These are phyloP conservation scores for Pygoscelis antarcticus DNA, from an alignment of 2,113 vertebrate species.

Conservation along the genomic window DNA sequence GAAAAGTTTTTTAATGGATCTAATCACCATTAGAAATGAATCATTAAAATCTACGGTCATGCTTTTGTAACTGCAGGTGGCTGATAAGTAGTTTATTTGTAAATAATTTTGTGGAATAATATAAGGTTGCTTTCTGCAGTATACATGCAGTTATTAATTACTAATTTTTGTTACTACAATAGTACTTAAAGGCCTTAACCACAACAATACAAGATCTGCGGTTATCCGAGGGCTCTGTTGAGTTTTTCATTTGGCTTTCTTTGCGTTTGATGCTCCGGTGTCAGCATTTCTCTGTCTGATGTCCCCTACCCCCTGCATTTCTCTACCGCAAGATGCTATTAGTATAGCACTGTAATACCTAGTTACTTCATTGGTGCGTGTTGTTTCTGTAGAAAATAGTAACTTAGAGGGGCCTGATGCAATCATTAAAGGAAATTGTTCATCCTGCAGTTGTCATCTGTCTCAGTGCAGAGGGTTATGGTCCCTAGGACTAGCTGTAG, in stretches of 20 bases:
- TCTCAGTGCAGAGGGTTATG: background rate
- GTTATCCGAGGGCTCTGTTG: background rate
- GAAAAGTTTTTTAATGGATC: background rate
- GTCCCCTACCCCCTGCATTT: background rate
- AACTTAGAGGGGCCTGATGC: background rate
- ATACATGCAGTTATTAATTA: background rate
- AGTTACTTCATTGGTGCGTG: background rate
- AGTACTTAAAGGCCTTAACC: background rate
- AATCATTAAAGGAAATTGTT: background rate
- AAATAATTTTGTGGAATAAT: background rate
- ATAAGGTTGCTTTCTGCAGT: background rate
- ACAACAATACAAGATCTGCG: background rate
- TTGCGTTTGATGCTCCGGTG: background rate
- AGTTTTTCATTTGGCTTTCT: background rate
- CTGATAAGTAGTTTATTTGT: background rate
- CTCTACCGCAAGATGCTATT: background rate
- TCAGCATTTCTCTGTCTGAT: background rate
- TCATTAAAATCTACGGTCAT: background rate
- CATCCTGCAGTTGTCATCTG: background rate
- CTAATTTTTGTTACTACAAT: background rate
- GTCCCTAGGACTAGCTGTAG: background rate
- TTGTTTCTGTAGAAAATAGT: background rate
- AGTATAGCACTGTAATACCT: background rate
- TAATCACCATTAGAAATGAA: background rate
- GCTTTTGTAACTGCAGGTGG: background rate